Conservation (phyloP, 2,797 vertebrate species). For the Pseudochromis fuscus region DNA sequence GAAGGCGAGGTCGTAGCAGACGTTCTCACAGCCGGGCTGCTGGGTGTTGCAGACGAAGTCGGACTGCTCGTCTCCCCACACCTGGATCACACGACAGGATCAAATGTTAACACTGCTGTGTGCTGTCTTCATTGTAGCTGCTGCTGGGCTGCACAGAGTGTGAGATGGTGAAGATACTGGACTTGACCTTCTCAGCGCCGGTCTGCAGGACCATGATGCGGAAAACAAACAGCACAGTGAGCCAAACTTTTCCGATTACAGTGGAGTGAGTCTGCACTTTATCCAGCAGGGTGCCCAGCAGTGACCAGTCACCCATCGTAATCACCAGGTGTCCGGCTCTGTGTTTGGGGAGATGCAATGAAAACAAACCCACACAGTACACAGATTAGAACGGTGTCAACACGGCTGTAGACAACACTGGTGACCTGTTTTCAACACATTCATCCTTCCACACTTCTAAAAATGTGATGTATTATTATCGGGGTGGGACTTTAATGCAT, state of each 20-base stretch:
- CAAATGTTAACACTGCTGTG: too few relatives aligned
- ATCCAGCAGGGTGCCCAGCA: conserved; percentile 93
- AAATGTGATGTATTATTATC: too few relatives aligned
- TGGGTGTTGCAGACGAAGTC: conserved; percentile 95
- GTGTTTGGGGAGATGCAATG: not conserved
- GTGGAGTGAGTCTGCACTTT: conserved; percentile 96
- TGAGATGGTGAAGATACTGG: not conserved
- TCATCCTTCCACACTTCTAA: too few relatives aligned
- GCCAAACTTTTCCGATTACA: conserved; percentile 95
- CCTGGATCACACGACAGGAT: conserved; percentile 54
- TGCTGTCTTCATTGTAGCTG: too few relatives aligned
- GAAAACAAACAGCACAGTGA: conserved; percentile 96
- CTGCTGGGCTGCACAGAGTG: too few relatives aligned
- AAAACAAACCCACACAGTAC: not conserved
- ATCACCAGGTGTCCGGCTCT: conserved; percentile 32
- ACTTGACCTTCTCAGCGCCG: conserved; percentile 88
- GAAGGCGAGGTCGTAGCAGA: conserved; percentile 94
- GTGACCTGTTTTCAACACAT: too few relatives aligned
- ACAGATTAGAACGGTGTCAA: too few relatives aligned
- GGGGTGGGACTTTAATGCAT: too few relatives aligned
- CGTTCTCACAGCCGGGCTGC: conserved; percentile 95
- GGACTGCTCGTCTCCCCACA: conserved; percentile 96
- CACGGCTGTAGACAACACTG: too few relatives aligned
- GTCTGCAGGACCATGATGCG: conserved; percentile 93
- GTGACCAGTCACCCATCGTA: conserved; percentile 95